Evolutionary conservation across 1,140 invertebrate species (phyloP).

Genomic region (Tenebrio molitor): DNA sequence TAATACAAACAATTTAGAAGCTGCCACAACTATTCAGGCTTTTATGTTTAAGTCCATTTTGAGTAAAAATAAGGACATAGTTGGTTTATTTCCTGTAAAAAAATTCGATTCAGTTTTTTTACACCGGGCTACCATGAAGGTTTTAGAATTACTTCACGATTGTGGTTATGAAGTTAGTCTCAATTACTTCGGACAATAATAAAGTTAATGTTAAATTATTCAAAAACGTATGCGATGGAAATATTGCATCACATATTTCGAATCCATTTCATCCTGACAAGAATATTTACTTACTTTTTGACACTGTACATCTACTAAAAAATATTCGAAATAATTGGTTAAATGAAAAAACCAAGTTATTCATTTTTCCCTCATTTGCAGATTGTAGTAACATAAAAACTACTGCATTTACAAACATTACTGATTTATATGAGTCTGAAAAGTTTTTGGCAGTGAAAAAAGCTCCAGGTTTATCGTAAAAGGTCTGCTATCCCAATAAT

Average conservation of each 20-base stretch:
- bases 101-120: constrained; percentile 22
- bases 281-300: neutral
- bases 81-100: constrained; percentile 30
- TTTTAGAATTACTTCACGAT: neutral
- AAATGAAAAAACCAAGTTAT: neutral
- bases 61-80: constrained; percentile 31
- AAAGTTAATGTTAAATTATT: constrained; percentile 15
- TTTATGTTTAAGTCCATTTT: constrained; percentile 22
- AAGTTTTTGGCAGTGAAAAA: neutral
- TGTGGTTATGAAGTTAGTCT: constrained; percentile 24
- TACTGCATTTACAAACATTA: constrained; percentile 12
- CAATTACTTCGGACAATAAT: constrained; percentile 39
- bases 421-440: constrained; percentile 8
- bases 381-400: neutral
- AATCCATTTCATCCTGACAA: neutral
- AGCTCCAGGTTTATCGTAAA: neutral
- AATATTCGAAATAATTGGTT: constrained; percentile 6
- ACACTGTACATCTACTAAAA: constrained; percentile 2
- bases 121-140: neutral
- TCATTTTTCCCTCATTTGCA: neutral
- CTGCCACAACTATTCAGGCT: constrained; percentile 19
- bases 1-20: constrained; percentile 10
- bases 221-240: constrained; percentile 5
- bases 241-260: neutral
- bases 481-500: constrained; percentile 2